Base-by-base conservation (phyloP, 2,888 invertebrate genomes). In the Acronicta alni region DNA sequence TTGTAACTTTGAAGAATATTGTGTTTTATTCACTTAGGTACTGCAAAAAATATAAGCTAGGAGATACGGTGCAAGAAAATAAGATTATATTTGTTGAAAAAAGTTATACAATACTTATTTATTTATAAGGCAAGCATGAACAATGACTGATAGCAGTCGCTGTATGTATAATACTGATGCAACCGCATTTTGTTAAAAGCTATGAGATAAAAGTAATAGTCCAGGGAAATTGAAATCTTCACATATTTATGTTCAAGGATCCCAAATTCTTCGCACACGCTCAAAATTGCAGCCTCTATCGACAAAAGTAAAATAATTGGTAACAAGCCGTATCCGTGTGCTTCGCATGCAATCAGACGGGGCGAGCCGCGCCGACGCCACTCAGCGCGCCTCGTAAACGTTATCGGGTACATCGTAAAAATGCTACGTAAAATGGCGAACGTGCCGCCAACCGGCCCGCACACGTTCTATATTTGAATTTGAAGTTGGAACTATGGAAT, bases 351-450 rank as follows among this genome's bases (percentile, higher is more conserved):
- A 91, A 92, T 92, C 92, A 92, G 91, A 85, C 88, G 88, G 85
- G 81, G 87, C 89, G 90, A 91, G 91, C 86, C 92, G 86, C 86
- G 86, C 90, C 91, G 92, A 87, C 92, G 92, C 92, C 92, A 91
- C 92, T 93, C 93, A 90, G 84, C 89, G 91, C 87, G 85, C 79
- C 90, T 91, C 92, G 92, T 93, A 91, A 92, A 89, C 91, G 93
- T 93, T 93, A 93, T 93, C 93, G 93, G 89, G 83, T 85, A 86
- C 88, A 85, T 93, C 93, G 92, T 93, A 93, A 93, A 93, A 92
- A 91, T 82, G 87, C 89, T 89, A 90, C 91, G 89, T 89, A 88
- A 90, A 92, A 87, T 88, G 89, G 90, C 89, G 88, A 87, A 87
- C 89, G 90, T 87, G 88, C 87, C 84, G 81, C 77, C 77, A 80